Conservation (phyloP, 2,888 invertebrate genomes). For the Sericinus montela region DNA sequence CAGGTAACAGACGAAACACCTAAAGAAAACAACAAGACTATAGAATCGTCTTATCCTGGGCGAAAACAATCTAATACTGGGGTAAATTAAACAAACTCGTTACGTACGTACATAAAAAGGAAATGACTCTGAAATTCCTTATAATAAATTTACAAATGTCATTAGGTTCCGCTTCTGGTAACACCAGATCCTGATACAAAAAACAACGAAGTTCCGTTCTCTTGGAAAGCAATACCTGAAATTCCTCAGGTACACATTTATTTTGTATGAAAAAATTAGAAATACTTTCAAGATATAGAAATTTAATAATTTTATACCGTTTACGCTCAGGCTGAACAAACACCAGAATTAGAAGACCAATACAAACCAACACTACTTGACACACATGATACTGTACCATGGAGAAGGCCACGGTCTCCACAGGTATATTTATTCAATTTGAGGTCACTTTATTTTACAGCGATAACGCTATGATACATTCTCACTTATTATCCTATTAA, state of each 20-base stretch:
- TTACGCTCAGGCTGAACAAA: conserved; percentile 62
- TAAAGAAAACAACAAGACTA: conserved; percentile 31
- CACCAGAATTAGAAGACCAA: conserved; percentile 63
- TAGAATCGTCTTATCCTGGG: conserved; percentile 40
- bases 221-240: conserved; percentile 70
- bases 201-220: conserved; percentile 58
- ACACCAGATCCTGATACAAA: conserved; percentile 46
- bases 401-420: conserved; percentile 63
- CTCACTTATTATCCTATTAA: too few relatives aligned
- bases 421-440: conserved; percentile 47
- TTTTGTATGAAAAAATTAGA: background rate
- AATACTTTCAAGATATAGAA: background rate
- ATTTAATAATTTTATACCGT: conserved; percentile 5
- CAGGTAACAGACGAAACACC: conserved; percentile 41
- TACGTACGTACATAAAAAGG: background rate
- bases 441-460: too few relatives aligned
- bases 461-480: too few relatives aligned
- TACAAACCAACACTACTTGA: conserved; percentile 65
- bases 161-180: conserved; percentile 52
- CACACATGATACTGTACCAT: conserved; percentile 49
- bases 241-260: conserved; percentile 61
- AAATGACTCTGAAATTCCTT: too few relatives aligned
- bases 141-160: conserved; percentile 7
- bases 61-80: conserved; percentile 38
- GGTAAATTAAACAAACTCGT: conserved; percentile 34